These are phyloP conservation scores for Agrypnus murinus DNA, from an alignment of 2,888 invertebrate genomes.

Conservation along the genomic window DNA sequence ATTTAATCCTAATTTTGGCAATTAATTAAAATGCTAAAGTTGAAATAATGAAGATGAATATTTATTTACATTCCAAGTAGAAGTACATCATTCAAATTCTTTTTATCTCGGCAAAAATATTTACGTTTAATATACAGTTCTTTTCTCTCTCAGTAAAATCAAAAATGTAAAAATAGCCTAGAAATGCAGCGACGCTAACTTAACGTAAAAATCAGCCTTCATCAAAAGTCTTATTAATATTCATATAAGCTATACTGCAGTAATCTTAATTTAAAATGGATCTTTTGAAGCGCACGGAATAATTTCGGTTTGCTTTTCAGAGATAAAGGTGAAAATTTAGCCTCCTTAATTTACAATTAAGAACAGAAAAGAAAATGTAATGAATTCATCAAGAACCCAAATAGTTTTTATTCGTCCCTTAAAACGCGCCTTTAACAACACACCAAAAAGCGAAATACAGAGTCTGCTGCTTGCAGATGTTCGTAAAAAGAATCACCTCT, in stretches of 20 bases:
- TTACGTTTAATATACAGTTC: slow-evolving; percentile 21
- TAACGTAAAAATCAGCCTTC: slow-evolving; percentile 32
- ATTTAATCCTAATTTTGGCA: too few relatives aligned
- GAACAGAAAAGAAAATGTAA: slow-evolving; percentile 34
- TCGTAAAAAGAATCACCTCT: slow-evolving; percentile 24
- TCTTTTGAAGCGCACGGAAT: slow-evolving; percentile 42
- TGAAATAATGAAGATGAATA: too few relatives aligned
- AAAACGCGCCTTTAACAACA: slow-evolving; percentile 22
- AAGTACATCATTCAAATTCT: not conserved
- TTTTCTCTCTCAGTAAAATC: slow-evolving; percentile 29
- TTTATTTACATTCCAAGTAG: not conserved
- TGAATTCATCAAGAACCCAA: slow-evolving; percentile 31
- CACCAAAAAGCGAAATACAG: slow-evolving; percentile 7
- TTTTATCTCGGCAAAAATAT: slow-evolving; percentile 6
- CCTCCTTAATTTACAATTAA: slow-evolving; percentile 39
- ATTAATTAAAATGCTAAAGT: too few relatives aligned
- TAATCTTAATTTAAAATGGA: slow-evolving; percentile 50
- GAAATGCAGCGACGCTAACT: slow-evolving; percentile 31
- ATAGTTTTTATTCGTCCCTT: slow-evolving; percentile 25
- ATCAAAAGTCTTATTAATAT: slow-evolving; percentile 46
- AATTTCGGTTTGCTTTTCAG: slow-evolving; percentile 40
- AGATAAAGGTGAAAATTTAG: slow-evolving; percentile 41
- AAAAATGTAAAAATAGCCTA: slow-evolving; percentile 31
- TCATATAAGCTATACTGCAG: slow-evolving; percentile 49
- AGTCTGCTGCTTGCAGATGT: not conserved